A percentile compares a stretch with the other conserved stretches of the same genome.
phyloP scores from a whole-genome alignment of 2,888 invertebrate species.

The Drosophila pseudotakahashii region DNA sequence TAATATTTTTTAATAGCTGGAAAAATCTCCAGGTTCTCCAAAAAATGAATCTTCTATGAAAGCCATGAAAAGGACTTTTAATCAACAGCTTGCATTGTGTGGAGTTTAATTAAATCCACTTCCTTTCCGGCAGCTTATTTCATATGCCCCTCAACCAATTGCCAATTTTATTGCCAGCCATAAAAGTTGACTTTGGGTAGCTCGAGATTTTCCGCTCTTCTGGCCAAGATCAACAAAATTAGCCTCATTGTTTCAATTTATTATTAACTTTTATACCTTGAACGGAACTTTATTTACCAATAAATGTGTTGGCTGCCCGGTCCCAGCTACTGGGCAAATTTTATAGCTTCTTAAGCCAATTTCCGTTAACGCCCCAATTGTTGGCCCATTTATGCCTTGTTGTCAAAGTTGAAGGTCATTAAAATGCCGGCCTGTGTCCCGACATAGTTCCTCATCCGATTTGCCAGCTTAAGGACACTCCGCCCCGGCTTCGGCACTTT shows the following conservation, averaged over 20 bases:
- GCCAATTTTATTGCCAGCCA: constrained; percentile 65
- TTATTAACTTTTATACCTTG: constrained; percentile 72
- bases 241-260: constrained; percentile 77
- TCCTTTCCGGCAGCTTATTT: constrained; percentile 50
- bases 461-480: constrained; percentile 51
- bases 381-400: constrained; percentile 52
- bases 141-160: constrained; percentile 60
- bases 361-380: constrained; percentile 71
- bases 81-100: constrained; percentile 48
- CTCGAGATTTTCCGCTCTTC: constrained; percentile 12
- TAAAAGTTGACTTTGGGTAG: constrained; percentile 65
- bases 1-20: too few relatives aligned
- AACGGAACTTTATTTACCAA: constrained; percentile 75
- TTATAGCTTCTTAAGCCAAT: constrained; percentile 77
- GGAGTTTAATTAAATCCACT: constrained; percentile 70
- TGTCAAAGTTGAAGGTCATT: constrained; percentile 68
- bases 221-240: constrained; percentile 63
- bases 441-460: constrained; percentile 38
- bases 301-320: constrained; percentile 53
- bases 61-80: constrained; percentile 13
- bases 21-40: too few relatives aligned
- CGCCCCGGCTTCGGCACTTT: constrained; percentile 37
- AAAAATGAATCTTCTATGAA: too few relatives aligned
- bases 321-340: constrained; percentile 40
- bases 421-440: constrained; percentile 49